A percentile compares a stretch with the other conserved stretches of the same genome.
These are phyloP conservation scores for Cyclina sinensis DNA, from an alignment of 1,140 invertebrate species.

Conservation along the genomic window DNA sequence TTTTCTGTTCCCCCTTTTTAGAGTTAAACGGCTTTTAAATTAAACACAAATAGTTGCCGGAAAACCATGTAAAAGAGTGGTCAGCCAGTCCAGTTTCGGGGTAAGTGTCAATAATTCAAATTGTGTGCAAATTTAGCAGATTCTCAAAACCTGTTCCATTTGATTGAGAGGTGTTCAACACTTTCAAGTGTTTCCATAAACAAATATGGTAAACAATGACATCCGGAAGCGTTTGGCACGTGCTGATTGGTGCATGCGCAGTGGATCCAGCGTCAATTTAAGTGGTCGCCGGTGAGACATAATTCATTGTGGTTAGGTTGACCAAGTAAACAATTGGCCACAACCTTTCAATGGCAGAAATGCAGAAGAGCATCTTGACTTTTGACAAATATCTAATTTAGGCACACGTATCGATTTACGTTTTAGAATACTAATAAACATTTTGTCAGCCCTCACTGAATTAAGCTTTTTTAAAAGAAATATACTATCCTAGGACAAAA, in stretches of 20 bases:
- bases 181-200: slow-evolving; percentile 61
- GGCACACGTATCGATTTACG: neutral
- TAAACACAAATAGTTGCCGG: too few species aligned
- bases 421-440: too few species aligned
- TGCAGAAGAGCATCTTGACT: slow-evolving; percentile 10
- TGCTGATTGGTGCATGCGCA: slow-evolving; percentile 37
- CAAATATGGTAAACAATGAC: slow-evolving; percentile 38
- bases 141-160: neutral
- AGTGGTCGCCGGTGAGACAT: slow-evolving; percentile 26
- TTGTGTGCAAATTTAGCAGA: neutral
- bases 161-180: slow-evolving; percentile 36
- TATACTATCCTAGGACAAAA: too few species aligned
- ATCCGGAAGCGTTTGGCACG: slow-evolving; percentile 15
- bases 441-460: too few species aligned
- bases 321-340: slow-evolving; percentile 53
- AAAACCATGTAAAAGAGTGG: too few species aligned
- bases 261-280: slow-evolving; percentile 1
- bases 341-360: neutral
- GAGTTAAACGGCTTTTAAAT: too few species aligned
- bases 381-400: neutral
- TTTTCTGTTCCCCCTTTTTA: too few species aligned
- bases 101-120: neutral
- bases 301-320: slow-evolving; percentile 30
- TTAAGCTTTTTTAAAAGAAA: too few species aligned
- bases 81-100: too few species aligned